phyloP scores from a whole-genome alignment of 2,797 vertebrate genomes.

The Distichodus sexfasciatus region DNA sequence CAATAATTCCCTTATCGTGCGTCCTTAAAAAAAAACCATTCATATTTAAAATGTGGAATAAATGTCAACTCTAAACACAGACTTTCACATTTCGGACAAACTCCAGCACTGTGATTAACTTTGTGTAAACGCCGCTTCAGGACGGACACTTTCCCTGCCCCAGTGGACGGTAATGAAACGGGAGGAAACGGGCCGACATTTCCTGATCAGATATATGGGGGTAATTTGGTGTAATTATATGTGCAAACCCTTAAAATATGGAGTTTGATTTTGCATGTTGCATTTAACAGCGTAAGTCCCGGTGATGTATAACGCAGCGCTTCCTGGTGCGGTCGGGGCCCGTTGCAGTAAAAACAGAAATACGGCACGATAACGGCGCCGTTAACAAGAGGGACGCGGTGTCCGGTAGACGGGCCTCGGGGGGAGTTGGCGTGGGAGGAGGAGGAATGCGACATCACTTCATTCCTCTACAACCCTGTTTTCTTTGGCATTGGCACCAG shows the following conservation, averaged over 20 bases:
- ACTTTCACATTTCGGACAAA: no score
- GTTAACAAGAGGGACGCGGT: not conserved
- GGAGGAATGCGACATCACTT: constrained; percentile 14
- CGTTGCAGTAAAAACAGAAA: constrained; percentile 1
- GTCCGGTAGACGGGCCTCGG: not conserved
- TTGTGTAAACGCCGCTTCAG: no score
- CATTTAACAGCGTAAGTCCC: not conserved
- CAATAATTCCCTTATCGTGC: no score
- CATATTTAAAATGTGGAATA: no score
- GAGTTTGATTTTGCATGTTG: not conserved
- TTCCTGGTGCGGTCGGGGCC: not conserved
- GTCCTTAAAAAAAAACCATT: no score
- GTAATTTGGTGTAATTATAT: constrained; percentile 21
- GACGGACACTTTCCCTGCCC: no score
- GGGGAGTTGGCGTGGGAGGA: not conserved
- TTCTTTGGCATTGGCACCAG: constrained; percentile 40
- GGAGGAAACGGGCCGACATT: no score
- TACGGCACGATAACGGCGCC: constrained; percentile 1
- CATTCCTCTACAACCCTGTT: constrained; percentile 28
- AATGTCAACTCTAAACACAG: no score
- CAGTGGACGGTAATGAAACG: not conserved
- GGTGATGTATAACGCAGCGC: not conserved
- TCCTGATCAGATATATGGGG: constrained; percentile 5
- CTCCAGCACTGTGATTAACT: no score
- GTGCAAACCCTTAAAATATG: not conserved